Percentiles rank a stretch among this genome's conserved stretches.
These are phyloP conservation scores for Podarcis siculus DNA, from an alignment of 2,797 vertebrate genomes.

Conservation along the genomic window DNA sequence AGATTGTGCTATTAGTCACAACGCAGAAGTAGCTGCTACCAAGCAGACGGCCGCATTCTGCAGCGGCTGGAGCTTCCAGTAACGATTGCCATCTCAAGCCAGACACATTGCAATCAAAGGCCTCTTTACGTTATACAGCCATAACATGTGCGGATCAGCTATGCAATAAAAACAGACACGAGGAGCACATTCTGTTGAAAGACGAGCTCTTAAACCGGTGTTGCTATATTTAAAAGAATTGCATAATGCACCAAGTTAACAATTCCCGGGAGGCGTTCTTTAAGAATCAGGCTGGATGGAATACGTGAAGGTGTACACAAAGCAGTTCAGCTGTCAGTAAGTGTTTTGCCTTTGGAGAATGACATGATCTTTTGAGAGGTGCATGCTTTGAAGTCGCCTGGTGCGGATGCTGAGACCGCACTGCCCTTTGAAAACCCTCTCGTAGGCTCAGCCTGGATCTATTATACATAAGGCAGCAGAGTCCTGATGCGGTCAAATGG, in stretches of 20 bases:
- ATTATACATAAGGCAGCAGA: background rate
- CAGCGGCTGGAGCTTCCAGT: background rate
- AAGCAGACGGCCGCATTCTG: background rate
- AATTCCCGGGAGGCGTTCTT: conserved; percentile 27
- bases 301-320: background rate
- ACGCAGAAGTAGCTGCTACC: background rate
- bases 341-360: conserved; percentile 47
- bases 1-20: no score
- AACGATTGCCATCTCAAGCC: background rate
- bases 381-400: background rate
- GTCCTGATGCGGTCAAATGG: background rate
- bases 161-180: conserved; percentile 16
- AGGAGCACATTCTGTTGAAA: conserved; percentile 44
- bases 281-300: conserved; percentile 44
- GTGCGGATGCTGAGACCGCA: background rate
- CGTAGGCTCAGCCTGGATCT: background rate
- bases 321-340: conserved; percentile 41
- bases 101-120: background rate
- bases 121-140: conserved; percentile 50
- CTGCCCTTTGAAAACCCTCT: background rate
- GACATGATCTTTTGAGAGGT: conserved; percentile 34
- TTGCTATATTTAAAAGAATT: conserved; percentile 58
- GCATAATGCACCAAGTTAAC: conserved; percentile 45
- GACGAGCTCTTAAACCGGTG: conserved; percentile 18
- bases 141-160: conserved; percentile 38